Evolutionary conservation across 2,113 vertebrate species (phyloP), one percentile per base, ranked within the genome.

Genomic region (Takifugu flavidus): DNA sequence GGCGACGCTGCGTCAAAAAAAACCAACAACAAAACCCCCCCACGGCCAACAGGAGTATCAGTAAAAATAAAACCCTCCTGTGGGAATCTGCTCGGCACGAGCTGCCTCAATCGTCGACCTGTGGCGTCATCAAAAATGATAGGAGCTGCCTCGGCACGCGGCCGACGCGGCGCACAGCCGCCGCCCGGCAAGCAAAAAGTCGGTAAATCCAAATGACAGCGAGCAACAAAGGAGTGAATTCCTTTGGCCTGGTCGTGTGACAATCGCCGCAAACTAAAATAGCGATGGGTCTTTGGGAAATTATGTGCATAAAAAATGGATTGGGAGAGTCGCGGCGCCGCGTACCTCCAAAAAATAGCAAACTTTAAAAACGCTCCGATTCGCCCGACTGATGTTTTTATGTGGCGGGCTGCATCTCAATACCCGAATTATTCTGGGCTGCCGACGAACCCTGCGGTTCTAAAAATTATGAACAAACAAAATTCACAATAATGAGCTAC

Each of bases 171-270:
- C 29, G 29, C 29, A 31, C 29, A 31, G 29, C 29, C 29, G 29
- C 20, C 34, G 34, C 7, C 1, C 34, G 8, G 34, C 34, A 10
- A 11, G 2, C 7, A 10, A 39, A 3, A 2, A 47, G 49, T 25
- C 25, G 20, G 62, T 62, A 68, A 67, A 77, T 65, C 67, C 45
- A 59, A 63, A 76, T 62, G 70, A 67, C 72, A 72, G 72, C 59
- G 13, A 27, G 71, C 31, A 27, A 20, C 15, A 62, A 34, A 63
- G 65, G 45, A 77, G 75, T 55, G 54, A 66, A 72, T 72, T 79
- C 59, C 57, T 63, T 60, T 0, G 56, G 54, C 46, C 53, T 15
- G 39, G 53, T 56, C 44, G 39, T 13, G 59, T 54, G 62, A 54
- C 71, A 73, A 72, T 63, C 76, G 71, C 5, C n/a, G 45, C 49